Percentiles rank a stretch among this genome's conserved stretches.
These are phyloP conservation scores for Gymnothorax reevesii DNA, from an alignment of 2,797 vertebrate genomes.

Conservation along the genomic window DNA sequence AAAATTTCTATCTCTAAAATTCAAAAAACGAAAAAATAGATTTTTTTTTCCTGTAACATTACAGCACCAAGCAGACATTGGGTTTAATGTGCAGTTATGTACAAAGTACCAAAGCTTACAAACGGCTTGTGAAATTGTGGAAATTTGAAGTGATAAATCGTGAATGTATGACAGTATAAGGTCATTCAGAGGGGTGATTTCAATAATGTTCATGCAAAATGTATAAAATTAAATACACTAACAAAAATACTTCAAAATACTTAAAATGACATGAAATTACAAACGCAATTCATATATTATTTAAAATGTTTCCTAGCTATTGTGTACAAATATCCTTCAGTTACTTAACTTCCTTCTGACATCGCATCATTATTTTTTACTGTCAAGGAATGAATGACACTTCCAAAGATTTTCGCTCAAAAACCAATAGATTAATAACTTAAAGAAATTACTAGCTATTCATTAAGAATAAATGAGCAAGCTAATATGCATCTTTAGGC, in stretches of 20 bases:
- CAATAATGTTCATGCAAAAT: slow-evolving; percentile 8
- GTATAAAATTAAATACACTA: slow-evolving; percentile 9
- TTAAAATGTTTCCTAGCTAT: neutral
- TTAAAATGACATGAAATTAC: neutral
- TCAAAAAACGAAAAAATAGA: slow-evolving; percentile 41
- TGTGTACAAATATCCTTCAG: neutral
- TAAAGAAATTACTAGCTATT: neutral
- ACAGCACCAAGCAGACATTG: slow-evolving; percentile 41
- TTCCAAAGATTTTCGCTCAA: neutral
- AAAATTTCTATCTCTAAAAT: slow-evolving; percentile 43
- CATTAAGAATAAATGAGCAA: neutral
- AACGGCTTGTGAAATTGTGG: neutral
- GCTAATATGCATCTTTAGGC: neutral
- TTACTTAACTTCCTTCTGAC: neutral
- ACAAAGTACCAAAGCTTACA: slow-evolving; percentile 21
- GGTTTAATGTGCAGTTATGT: slow-evolving; percentile 27
- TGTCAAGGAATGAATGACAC: neutral
- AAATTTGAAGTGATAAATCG: neutral
- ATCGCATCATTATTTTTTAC: no score
- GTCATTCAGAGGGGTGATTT: slow-evolving; percentile 14
- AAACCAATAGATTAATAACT: neutral
- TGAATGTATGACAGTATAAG: neutral
- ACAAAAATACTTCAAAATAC: neutral
- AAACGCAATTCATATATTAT: neutral
- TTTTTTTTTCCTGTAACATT: slow-evolving; percentile 38